These are phyloP conservation scores for Xiphorhynchus elegans DNA, from an alignment of 2,113 vertebrate genomes.

Conservation along the genomic window DNA sequence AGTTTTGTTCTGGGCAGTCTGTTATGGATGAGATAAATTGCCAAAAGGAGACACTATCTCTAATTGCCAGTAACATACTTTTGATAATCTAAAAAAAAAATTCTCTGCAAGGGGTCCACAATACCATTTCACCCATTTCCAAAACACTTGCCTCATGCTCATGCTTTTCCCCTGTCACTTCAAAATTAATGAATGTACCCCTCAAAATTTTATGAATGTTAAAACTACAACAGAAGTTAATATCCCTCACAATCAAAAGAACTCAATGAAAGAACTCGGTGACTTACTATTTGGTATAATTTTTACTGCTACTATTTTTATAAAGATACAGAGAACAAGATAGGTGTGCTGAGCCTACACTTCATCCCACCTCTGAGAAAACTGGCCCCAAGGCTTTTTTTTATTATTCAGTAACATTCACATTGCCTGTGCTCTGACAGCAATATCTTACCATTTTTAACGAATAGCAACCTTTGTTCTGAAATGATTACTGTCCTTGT, in stretches of 20 bases:
- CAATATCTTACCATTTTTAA: neutral
- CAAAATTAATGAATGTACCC: neutral
- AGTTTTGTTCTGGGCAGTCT: neutral
- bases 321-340: neutral
- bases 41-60: neutral
- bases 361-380: neutral
- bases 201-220: neutral
- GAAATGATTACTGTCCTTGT: neutral
- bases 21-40: neutral
- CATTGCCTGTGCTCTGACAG: neutral
- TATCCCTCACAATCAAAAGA: neutral
- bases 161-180: neutral
- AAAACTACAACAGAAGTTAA: neutral
- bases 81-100: neutral
- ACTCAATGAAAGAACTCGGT: neutral
- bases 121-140: neutral
- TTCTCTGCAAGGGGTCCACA: rapidly evolving
- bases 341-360: neutral
- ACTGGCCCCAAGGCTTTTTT: neutral
- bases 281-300: neutral
- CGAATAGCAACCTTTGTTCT: neutral
- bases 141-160: neutral
- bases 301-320: neutral
- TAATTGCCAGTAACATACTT: neutral
- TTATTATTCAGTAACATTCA: neutral